A percentile compares a stretch with the other conserved stretches of the same genome.
These are phyloP conservation scores for Phrixothrix hirtus DNA, from an alignment of 2,888 invertebrate species.

Conservation along the genomic window DNA sequence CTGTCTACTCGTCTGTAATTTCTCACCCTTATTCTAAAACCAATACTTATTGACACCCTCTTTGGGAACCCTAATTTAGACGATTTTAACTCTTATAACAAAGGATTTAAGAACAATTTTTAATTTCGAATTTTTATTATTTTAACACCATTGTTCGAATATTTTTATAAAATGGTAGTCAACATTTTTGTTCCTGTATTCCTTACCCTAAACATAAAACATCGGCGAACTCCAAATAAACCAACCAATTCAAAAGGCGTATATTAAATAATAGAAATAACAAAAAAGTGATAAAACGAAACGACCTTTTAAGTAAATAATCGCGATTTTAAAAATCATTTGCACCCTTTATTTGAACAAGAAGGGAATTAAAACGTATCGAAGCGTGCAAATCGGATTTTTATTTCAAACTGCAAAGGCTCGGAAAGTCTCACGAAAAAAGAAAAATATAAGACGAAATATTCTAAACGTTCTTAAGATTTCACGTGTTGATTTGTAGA, in stretches of 20 bases:
- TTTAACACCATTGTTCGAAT: conserved; percentile 10
- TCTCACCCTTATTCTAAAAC: conserved; percentile 31
- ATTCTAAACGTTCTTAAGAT: conserved; percentile 27
- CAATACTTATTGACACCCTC: conserved; percentile 38
- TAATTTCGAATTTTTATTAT: too few species aligned
- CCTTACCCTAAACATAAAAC: too few species aligned
- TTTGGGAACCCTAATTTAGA: conserved; percentile 25
- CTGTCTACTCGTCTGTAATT: conserved; percentile 13
- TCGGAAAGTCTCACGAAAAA: conserved; percentile 12
- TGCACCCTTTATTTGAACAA: conserved; percentile 45
- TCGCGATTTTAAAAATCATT: conserved; percentile 30
- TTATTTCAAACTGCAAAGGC: conserved; percentile 36
- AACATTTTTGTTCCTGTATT: too few species aligned
- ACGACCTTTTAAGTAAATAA: conserved; percentile 25
- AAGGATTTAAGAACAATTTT: too few species aligned
- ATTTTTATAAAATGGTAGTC: conserved; percentile 24
- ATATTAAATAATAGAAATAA: conserved; percentile 8
- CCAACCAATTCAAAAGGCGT: too few species aligned
- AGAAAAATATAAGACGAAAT: conserved; percentile 13
- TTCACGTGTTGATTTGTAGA: conserved; percentile 48
- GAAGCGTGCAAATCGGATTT: conserved; percentile 47
- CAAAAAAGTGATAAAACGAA: conserved; percentile 11
- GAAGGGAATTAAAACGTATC: conserved; percentile 47
- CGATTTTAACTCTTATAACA: conserved; percentile 21
- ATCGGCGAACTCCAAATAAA: not conserved